Percentiles rank a stretch among this genome's conserved stretches.
Evolutionary conservation across 2,113 vertebrate genomes (phyloP).

Genomic region (Sciurus niger): DNA sequence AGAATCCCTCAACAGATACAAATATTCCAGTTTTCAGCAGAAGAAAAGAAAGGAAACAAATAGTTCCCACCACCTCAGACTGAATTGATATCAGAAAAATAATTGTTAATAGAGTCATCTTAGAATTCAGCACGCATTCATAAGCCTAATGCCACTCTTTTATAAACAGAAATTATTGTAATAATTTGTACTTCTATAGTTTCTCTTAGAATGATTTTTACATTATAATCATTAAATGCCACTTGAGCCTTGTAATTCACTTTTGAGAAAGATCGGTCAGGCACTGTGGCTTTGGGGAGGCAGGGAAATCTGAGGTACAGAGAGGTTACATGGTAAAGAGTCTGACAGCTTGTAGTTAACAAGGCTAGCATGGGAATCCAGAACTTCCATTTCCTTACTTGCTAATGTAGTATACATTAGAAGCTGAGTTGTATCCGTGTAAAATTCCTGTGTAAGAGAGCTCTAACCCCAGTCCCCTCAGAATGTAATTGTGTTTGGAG

Average conservation of each 20-base stretch:
- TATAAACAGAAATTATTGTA: not conserved
- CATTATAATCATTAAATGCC: not conserved
- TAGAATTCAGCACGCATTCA: not conserved
- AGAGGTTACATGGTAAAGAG: not conserved
- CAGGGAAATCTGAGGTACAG: not conserved
- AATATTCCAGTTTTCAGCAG: not conserved
- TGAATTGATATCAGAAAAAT: not conserved
- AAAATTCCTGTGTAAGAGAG: not conserved
- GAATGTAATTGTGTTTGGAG: not conserved
- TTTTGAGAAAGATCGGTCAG: not conserved
- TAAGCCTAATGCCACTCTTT: not conserved
- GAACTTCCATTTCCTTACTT: not conserved
- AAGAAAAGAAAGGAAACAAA: conserved; percentile 1
- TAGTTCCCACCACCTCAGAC: not conserved
- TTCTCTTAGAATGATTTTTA: not conserved
- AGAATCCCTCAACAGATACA: not conserved
- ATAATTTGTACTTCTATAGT: not conserved
- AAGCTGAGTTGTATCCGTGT: not conserved
- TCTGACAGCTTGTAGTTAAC: not conserved
- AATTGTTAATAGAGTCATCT: not conserved
- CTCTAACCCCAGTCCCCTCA: not conserved
- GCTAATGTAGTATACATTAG: no score
- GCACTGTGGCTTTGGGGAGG: no score
- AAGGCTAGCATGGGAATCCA: not conserved
- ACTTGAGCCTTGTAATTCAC: not conserved